Conservation (phyloP, 2,797 vertebrate genomes). For the Muscicapa striata region DNA sequence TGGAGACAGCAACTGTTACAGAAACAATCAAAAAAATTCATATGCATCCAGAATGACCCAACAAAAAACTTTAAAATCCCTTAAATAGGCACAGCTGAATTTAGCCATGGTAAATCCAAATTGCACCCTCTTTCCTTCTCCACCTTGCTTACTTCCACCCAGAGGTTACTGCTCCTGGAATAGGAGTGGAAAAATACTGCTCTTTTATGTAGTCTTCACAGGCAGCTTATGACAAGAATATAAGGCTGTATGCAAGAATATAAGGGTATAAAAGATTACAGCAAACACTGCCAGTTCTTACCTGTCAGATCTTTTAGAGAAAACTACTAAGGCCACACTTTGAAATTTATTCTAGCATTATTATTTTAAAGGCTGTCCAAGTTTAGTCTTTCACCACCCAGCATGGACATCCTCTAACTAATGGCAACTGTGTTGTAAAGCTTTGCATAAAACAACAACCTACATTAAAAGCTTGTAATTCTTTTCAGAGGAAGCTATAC, state of each 20-base stretch:
- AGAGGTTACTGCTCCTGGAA: not conserved
- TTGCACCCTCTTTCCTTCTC: not conserved
- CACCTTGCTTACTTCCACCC: not conserved
- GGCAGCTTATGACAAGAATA: not conserved
- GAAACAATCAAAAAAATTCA: not conserved
- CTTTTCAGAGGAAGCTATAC: not conserved
- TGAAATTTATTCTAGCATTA: not conserved
- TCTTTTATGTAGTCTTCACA: not conserved
- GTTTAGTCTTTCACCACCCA: not conserved
- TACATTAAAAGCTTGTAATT: not conserved
- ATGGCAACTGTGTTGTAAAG: not conserved
- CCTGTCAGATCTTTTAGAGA: not conserved
- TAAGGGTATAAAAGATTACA: not conserved
- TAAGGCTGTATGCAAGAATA: not conserved
- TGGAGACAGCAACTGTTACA: not conserved
- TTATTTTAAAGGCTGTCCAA: not conserved
- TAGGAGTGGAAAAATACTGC: not conserved
- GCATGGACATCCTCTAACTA: not conserved
- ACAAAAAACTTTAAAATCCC: not conserved
- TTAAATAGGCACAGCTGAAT: not conserved
- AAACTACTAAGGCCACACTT: not conserved
- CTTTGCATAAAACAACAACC: not conserved
- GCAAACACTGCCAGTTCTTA: not conserved
- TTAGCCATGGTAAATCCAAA: not conserved
- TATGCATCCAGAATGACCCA: not conserved